Base-by-base conservation (phyloP, 2,888 invertebrate species). In the Augiades crinisus region DNA sequence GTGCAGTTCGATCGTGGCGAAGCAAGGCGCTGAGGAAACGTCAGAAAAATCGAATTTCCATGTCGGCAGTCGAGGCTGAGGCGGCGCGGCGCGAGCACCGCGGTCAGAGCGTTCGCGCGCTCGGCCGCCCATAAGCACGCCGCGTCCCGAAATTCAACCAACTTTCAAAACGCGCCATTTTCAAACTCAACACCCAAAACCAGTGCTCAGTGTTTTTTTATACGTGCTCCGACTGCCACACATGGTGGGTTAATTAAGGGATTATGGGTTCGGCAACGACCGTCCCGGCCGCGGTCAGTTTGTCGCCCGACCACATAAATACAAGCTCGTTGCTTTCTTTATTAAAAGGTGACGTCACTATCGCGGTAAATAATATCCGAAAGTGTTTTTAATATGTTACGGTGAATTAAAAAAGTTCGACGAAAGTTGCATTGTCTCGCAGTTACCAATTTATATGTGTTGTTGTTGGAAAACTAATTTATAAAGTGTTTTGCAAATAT, bases 31-130 rank as follows among this genome's bases (percentile, higher is more conserved):
- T 88, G 88, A 86, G 87, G 85, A 88, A 86, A 87, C 82, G 87
- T 86, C 86, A 86, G 85, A 83, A 87, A 88, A 88, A 89, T 88
- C 88, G 88, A 88, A 88, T 86, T 87, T 85, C 81, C 85, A 84
- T 81, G 84, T 74, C 85, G 86, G 78, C 89, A 89, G 89, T 88
- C 84, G 86, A 75, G 77, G 76, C 68, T 75, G 72, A 81, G 86
- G 84, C 85, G 88, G 86, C 88, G 88, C 74, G 84, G 82, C 83
- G 88, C 81, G 64, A 73, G 72, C 79, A 83, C 60, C 76, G 83
- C 80, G 81, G 80, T 72, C 67, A 67, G 64, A 78, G 79, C 81
- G 79, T 85, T 75, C 81, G 83, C 81, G 78, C 81, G 78, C 78
- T 72, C 64, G 55, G 47, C 54, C 37, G 59, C 58, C 33, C 24